phyloP scores from a whole-genome alignment of 2,888 invertebrate species.

The Crocallis elinguaria region DNA sequence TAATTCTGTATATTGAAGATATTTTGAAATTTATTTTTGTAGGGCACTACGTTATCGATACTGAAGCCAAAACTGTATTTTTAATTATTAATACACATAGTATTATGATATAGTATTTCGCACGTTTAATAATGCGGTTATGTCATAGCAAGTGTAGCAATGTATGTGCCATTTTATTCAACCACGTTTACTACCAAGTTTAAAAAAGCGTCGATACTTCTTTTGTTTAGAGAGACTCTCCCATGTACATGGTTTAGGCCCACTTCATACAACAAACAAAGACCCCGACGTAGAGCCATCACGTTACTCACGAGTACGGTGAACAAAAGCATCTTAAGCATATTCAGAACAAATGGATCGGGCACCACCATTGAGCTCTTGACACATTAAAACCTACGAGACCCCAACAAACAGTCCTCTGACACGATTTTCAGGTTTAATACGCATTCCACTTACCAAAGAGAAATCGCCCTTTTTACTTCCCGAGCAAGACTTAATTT shows the following conservation, averaged over 20 bases:
- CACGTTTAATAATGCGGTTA: too few species aligned
- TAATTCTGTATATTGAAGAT: too few species aligned
- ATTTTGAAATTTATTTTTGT: too few species aligned
- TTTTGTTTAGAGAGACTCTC: too few species aligned
- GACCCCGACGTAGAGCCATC: slow-evolving; percentile 4
- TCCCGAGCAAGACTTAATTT: slow-evolving; percentile 15
- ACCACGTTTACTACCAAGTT: too few species aligned
- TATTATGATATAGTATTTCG: too few species aligned
- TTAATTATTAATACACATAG: too few species aligned
- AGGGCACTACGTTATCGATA: too few species aligned
- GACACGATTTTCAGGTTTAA: slow-evolving; percentile 34
- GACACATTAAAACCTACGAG: slow-evolving; percentile 38
- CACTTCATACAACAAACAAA: neutral
- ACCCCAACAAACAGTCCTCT: slow-evolving; percentile 34
- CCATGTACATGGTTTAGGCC: too few species aligned
- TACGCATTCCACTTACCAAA: slow-evolving; percentile 11
- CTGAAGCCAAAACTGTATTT: too few species aligned
- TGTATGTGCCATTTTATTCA: too few species aligned
- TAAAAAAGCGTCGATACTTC: neutral
- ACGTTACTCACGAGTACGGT: slow-evolving; percentile 1
- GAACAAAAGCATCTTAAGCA: slow-evolving; percentile 20
- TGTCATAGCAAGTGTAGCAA: too few species aligned
- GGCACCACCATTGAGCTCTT: slow-evolving; percentile 32
- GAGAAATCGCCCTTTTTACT: slow-evolving; percentile 17
- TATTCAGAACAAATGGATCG: slow-evolving; percentile 25